Evolutionary conservation across 2,113 vertebrate genomes (phyloP).

Genomic region (Chaenogobius annularis): DNA sequence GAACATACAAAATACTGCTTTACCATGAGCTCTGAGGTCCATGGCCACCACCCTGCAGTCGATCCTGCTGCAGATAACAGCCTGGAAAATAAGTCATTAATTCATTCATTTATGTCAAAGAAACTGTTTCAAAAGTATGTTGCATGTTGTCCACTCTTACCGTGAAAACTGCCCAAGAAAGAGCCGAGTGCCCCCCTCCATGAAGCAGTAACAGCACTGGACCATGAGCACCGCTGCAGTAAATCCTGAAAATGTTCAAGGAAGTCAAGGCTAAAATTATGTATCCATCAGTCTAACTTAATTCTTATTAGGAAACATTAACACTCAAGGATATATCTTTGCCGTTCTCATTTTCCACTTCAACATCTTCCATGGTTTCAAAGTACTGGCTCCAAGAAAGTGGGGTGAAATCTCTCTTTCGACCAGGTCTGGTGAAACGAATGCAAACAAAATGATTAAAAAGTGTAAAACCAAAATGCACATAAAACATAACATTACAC

Average conservation of each 20-base stretch:
- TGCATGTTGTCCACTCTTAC: slow-evolving; percentile 73
- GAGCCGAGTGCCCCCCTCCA: slow-evolving; percentile 95
- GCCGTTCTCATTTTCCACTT: slow-evolving; percentile 89
- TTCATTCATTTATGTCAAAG: background rate
- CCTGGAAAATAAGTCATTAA: slow-evolving; percentile 69
- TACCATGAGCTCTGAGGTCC: slow-evolving; percentile 93
- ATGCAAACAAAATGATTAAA: background rate
- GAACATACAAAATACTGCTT: slow-evolving; percentile 36
- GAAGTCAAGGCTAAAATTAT: slow-evolving; percentile 79
- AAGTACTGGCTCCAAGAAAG: slow-evolving; percentile 96
- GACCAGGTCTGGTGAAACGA: slow-evolving; percentile 84
- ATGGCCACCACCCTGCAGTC: slow-evolving; percentile 92
- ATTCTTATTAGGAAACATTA: slow-evolving; percentile 2
- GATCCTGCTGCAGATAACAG: slow-evolving; percentile 89
- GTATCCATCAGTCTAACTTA: background rate
- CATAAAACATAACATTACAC: background rate
- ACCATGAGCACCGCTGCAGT: slow-evolving; percentile 90
- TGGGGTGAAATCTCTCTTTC: slow-evolving; percentile 91
- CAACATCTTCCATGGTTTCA: slow-evolving; percentile 94
- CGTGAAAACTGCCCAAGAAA: slow-evolving; percentile 98
- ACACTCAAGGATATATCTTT: slow-evolving; percentile 94
- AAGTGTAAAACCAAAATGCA: background rate
- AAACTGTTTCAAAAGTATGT: background rate
- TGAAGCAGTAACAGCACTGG: slow-evolving; percentile 92
- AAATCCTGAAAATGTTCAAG: slow-evolving; percentile 93